These are phyloP conservation scores for Trididemnum nubilum DNA, from an alignment of 23 tunicate genomes.

Conservation along the genomic window DNA sequence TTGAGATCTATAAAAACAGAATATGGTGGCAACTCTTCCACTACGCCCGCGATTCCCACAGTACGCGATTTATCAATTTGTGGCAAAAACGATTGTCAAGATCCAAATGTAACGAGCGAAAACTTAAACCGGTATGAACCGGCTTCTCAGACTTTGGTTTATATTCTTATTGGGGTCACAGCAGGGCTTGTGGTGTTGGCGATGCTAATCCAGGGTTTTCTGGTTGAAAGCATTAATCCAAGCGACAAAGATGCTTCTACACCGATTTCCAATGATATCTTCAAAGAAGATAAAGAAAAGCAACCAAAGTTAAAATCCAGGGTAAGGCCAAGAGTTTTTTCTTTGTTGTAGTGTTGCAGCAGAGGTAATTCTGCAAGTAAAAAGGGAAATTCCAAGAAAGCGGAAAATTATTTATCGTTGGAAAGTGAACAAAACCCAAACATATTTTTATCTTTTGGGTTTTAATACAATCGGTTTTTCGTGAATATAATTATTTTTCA, in stretches of 20 bases:
- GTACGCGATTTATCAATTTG: constrained; percentile 43
- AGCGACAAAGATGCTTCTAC: too few species aligned
- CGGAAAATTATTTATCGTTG: background rate
- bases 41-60: background rate
- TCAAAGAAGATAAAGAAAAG: too few species aligned
- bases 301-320: too few species aligned
- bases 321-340: background rate
- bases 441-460: background rate
- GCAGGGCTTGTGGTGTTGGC: constrained; percentile 35
- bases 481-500: too few species aligned
- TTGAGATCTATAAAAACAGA: background rate
- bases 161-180: constrained; percentile 47
- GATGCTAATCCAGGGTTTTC: constrained; percentile 8
- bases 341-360: background rate
- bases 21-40: constrained; percentile 26
- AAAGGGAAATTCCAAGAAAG: background rate
- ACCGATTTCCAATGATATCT: too few species aligned
- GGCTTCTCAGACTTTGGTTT: constrained; percentile 16
- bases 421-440: background rate
- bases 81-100: constrained; percentile 76
- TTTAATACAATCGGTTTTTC: too few species aligned
- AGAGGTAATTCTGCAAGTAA: background rate
- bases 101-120: constrained; percentile 49
- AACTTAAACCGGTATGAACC: constrained; percentile 55
- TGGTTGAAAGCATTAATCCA: constrained; percentile 9